These are phyloP conservation scores for Galerucella pusilla DNA, from an alignment of 2,888 invertebrate genomes.

Conservation along the genomic window DNA sequence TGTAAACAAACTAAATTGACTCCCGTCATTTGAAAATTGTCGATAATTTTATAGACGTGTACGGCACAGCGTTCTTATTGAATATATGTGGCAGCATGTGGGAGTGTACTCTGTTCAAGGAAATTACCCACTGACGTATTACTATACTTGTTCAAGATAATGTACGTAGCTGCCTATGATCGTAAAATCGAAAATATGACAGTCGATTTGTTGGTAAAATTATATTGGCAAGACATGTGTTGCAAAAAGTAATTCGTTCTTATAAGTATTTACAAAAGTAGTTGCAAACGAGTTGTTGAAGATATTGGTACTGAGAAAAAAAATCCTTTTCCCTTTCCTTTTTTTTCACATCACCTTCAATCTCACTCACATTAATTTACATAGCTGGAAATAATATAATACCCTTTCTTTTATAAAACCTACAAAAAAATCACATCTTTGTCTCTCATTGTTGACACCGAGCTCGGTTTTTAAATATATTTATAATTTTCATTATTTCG, in stretches of 20 bases:
- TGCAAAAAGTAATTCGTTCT: not conserved
- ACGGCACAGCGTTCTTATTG: not conserved
- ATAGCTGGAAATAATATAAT: too few relatives aligned
- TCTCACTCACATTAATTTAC: too few relatives aligned
- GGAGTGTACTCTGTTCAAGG: conserved; percentile 7
- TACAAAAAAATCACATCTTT: not conserved
- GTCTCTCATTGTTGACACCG: not conserved
- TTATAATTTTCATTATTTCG: not conserved
- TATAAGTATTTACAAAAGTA: not conserved
- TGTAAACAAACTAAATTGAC: conserved; percentile 19
- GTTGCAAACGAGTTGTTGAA: not conserved
- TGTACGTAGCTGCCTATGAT: not conserved
- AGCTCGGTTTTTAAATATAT: not conserved
- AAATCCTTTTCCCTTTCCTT: too few relatives aligned
- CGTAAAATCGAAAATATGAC: conserved; percentile 12
- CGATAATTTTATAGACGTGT: conserved; percentile 7
- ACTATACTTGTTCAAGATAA: conserved; percentile 13
- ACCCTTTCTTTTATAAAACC: too few relatives aligned
- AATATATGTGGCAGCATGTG: conserved; percentile 19
- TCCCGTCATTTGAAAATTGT: conserved; percentile 16
- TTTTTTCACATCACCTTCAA: too few relatives aligned
- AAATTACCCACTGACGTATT: conserved; percentile 14
- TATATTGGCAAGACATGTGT: conserved; percentile 5
- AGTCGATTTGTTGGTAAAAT: conserved; percentile 17
- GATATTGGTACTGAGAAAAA: too few relatives aligned